These are phyloP conservation scores for Drosophila mimetica DNA, from an alignment of 2,888 invertebrate genomes.

Conservation along the genomic window DNA sequence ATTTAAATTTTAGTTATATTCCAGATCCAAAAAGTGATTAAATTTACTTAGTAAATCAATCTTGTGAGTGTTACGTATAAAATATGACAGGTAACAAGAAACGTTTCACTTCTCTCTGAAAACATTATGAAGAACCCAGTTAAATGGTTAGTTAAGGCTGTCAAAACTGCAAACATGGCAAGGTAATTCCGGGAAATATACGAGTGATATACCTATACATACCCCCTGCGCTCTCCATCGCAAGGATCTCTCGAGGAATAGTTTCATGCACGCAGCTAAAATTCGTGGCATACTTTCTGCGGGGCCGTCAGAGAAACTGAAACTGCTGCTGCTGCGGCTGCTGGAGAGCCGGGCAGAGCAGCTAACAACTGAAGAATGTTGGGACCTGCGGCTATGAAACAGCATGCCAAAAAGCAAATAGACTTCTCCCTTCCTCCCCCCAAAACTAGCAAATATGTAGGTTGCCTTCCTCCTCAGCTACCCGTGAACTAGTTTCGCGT, in stretches of 20 bases:
- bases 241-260: conserved; percentile 36
- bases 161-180: conserved; percentile 2
- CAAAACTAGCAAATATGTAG: conserved; percentile 66
- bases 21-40: neutral
- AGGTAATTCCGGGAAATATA: conserved; percentile 7
- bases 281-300: conserved; percentile 69
- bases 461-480: conserved; percentile 57
- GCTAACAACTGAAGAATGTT: conserved; percentile 66
- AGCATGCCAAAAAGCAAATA: conserved; percentile 71
- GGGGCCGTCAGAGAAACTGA: conserved; percentile 31
- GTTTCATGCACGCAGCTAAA: conserved; percentile 46
- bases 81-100: neutral
- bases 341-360: conserved; percentile 11
- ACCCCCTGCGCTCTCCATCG: no score
- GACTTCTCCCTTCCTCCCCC: conserved; percentile 45
- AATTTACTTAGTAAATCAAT: neutral
- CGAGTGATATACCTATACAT: neutral
- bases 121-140: neutral
- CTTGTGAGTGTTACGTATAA: neutral
- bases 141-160: conserved; percentile 1
- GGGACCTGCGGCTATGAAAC: conserved; percentile 73
- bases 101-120: no score
- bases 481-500: conserved; percentile 72
- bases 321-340: no score
- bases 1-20: no score